Evolutionary conservation across 2,888 invertebrate genomes (phyloP), one percentile per base, ranked within the genome.

Genomic region (Drosophila paranaensis): DNA sequence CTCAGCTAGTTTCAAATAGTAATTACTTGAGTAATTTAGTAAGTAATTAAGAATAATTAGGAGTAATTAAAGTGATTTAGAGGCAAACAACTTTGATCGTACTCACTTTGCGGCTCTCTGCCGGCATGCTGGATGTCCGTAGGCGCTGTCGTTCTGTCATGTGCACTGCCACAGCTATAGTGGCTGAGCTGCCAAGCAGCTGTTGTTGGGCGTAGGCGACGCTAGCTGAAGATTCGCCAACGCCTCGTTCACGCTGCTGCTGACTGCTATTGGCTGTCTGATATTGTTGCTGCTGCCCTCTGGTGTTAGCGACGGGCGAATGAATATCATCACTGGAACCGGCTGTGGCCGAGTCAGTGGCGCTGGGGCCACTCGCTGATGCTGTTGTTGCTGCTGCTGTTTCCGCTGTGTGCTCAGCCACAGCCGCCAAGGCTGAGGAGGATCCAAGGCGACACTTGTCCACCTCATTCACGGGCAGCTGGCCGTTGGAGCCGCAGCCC

Each of bases 121-220:
- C 93, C 27, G 93, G 93, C 93, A 93, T 93, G 70, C 93, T 93
- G 33, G 92, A 92, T 35, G 93, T 93, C 46, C 93, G 84, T 72
- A 91, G 85, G 42, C 93, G 91, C 75, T 93, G 93, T 27, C 90
- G 82, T 50, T 91, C 75, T 9, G 77, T 40, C 54, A 68, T 84
- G 48, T 90, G 90, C 82, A 65, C 62, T 2, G 71, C 68, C 3
- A 50, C 50, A 13, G 90, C 80, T 62, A 89, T 88, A 51, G 88
- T 90, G 56, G 84, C 82, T 16, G 91, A 81, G 55, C 89, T 91
- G 57, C 84, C 82, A 30, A 67, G 68, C 1, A 48, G 48, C 6
- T 60, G 76, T 1, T 50, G 51, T 1, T 56, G 14, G 58, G 50
- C 30, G 6, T n/a, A 35, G 8, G 50, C 27, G 13, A 25, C 46